These are phyloP conservation scores for Pterobdella sp. DNA, from an alignment of 2,888 invertebrate species.

Conservation along the genomic window DNA sequence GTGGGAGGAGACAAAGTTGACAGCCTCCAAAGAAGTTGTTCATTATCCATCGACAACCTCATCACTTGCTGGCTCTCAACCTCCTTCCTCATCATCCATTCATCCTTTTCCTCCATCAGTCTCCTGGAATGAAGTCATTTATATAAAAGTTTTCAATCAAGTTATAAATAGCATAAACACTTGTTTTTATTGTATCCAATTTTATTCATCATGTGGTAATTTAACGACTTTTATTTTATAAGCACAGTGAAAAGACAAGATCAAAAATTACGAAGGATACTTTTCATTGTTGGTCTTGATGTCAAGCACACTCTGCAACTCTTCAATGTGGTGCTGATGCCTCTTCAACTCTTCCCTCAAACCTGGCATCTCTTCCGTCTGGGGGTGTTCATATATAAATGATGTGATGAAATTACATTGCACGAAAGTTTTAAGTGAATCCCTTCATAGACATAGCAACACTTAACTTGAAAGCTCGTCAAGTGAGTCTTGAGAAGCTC, in stretches of 20 bases:
- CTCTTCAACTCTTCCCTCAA: neutral
- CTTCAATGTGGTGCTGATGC: neutral
- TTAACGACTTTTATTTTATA: too few relatives aligned
- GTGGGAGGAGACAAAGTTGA: constrained; percentile 46
- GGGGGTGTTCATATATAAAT: neutral
- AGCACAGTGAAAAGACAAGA: too few relatives aligned
- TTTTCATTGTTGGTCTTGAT: neutral
- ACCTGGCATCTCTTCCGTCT: neutral
- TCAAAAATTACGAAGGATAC: too few relatives aligned
- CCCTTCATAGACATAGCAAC: too few relatives aligned
- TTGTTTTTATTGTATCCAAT: neutral
- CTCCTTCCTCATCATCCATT: constrained; percentile 58
- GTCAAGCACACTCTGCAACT: neutral
- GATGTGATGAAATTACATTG: neutral
- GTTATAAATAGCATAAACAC: neutral
- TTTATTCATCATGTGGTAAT: too few relatives aligned
- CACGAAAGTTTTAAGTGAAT: neutral
- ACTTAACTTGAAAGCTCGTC: too few relatives aligned
- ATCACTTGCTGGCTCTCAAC: constrained; percentile 71
- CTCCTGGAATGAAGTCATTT: constrained; percentile 53
- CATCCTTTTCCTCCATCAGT: constrained; percentile 63
- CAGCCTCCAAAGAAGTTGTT: constrained; percentile 78
- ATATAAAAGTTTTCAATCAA: neutral
- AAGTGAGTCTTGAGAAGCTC: too few relatives aligned
- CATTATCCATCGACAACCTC: constrained; percentile 65